Percentiles rank a stretch among this genome's conserved stretches.
These are phyloP conservation scores for Hydractinia echinata DNA, from an alignment of 30 jellyfish, hydroid and myxozoan species.

Conservation along the genomic window DNA sequence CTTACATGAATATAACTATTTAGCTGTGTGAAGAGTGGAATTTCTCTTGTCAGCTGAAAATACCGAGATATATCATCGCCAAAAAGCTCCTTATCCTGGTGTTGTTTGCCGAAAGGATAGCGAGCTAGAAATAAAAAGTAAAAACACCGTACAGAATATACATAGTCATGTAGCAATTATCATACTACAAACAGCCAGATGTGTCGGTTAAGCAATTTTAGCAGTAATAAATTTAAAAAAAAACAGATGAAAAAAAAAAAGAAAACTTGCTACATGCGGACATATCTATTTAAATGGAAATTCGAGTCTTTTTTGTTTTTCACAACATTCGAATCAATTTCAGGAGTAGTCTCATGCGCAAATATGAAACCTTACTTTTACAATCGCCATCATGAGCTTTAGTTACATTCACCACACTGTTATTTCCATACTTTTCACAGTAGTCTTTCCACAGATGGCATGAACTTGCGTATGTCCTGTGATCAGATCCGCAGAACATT, in stretches of 20 bases:
- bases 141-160: background rate
- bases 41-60: background rate
- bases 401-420: background rate
- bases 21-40: background rate
- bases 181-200: no score
- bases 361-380: background rate
- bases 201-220: no score
- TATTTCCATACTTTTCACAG: conserved; percentile 13
- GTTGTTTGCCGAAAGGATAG: conserved; percentile 12
- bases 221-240: no score
- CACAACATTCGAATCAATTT: no score
- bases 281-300: background rate
- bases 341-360: background rate
- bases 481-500: conserved; percentile 11
- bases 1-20: background rate
- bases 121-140: background rate
- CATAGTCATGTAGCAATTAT: background rate
- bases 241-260: background rate
- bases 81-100: background rate
- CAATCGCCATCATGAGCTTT: conserved; percentile 3
- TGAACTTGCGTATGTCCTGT: background rate
- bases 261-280: background rate
- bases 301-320: no score
- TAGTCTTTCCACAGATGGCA: background rate
- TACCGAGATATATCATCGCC: conserved; percentile 1